Evolutionary conservation across 2,113 vertebrate species (phyloP), one percentile per base, ranked within the genome.

Genomic region (Danionella cerebrum): DNA sequence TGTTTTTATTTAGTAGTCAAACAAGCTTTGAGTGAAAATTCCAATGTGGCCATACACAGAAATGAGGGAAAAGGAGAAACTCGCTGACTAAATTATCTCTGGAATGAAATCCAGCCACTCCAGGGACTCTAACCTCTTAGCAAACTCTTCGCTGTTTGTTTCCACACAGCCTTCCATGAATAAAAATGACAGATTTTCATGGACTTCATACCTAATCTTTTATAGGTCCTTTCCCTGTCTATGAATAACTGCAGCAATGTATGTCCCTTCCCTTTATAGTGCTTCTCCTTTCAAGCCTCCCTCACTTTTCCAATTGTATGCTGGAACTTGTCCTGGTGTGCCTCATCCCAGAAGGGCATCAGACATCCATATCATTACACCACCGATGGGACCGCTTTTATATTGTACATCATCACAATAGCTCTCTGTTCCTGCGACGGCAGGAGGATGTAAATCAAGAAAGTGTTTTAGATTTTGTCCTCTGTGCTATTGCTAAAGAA

Each of bases 71-170:
- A 31, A 45, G 24, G 10, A 60, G 16, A 45, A 29, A 44, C 14
- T 6, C 42, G 9, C 6, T 31, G 39, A 29, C 57, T 45, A 38
- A 19, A 60, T 60, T 60, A 60, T 45, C 57, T 21, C n/a, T 60
- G 18, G 57, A 44, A 38, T 12, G 6, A 31, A 31, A 19, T 45
- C 12, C 25, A 45, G 24, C 25, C 57, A 45, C 57, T 44, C 57
- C 22, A 31, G 57, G 57, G 57, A 60, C 57, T 31, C 24, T 24
- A 60, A 25, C 25, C 57, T 45, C 25, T 60, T 60, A 60, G 39
- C 39, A 45, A 60, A 60, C 57, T 31, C 38, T 60, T 39, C 39
- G 6, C 39, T 44, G 39, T 60, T 60, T 60, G 57, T 45, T 60
- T 60, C 38, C 39, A 60, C 39, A 44, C 39, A 44, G 39, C 19